phyloP scores from a whole-genome alignment of 2,797 vertebrate genomes.

The Loriculus beryllinus region DNA sequence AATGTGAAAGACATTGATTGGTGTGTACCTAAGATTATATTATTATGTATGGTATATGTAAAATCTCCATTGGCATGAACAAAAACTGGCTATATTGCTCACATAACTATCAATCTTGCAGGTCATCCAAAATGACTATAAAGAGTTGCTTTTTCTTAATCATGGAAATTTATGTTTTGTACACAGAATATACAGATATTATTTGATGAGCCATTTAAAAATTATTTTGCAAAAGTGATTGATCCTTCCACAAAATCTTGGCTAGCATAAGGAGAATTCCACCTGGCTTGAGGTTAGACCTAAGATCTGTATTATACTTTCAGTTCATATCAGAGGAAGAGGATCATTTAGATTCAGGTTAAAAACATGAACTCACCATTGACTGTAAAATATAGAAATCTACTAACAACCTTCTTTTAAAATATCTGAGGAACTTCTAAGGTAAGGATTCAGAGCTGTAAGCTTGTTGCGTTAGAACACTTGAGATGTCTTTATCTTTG shows the following conservation, averaged over 20 bases:
- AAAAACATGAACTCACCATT: background rate
- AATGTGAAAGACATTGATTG: background rate
- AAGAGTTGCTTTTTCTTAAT: background rate
- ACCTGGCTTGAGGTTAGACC: background rate
- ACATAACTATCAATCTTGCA: background rate
- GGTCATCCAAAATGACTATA: background rate
- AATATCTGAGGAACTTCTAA: background rate
- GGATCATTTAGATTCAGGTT: background rate
- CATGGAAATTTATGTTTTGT: background rate
- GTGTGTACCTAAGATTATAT: background rate
- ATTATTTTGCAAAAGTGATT: background rate
- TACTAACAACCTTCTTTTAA: background rate
- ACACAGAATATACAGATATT: background rate
- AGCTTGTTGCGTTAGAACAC: background rate
- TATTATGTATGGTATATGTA: background rate
- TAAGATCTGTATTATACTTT: background rate
- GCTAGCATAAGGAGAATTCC: background rate
- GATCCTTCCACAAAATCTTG: background rate
- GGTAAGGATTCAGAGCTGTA: background rate
- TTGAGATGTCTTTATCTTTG: background rate
- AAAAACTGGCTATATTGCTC: background rate
- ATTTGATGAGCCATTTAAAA: background rate
- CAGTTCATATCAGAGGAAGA: background rate
- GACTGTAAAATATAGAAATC: background rate
- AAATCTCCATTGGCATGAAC: background rate